These are phyloP conservation scores for Euplexia lucipara DNA, from an alignment of 2,888 invertebrate genomes.

Conservation along the genomic window DNA sequence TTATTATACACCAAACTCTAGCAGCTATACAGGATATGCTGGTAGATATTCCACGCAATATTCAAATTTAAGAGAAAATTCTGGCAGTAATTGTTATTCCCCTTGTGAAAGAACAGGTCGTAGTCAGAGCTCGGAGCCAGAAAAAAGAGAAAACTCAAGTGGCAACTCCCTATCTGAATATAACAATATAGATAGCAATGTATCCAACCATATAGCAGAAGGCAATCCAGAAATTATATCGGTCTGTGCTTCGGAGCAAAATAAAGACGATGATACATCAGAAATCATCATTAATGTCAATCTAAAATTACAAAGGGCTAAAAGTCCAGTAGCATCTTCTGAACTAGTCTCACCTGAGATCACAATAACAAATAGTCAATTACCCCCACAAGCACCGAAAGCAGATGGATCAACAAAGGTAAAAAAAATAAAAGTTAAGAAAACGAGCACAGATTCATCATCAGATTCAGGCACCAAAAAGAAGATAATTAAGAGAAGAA, in stretches of 20 bases:
- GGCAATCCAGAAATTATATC: constrained; percentile 75
- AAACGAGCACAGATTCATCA: constrained; percentile 83
- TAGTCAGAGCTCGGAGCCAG: constrained; percentile 83
- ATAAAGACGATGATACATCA: constrained; percentile 83
- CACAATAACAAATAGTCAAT: constrained; percentile 83
- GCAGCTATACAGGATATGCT: constrained; percentile 85
- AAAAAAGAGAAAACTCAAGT: constrained; percentile 73
- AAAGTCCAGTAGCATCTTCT: constrained; percentile 75
- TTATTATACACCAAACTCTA: constrained; percentile 89
- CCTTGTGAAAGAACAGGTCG: constrained; percentile 80
- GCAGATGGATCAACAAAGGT: constrained; percentile 77
- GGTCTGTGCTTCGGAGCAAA: constrained; percentile 76
- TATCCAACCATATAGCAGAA: constrained; percentile 66
- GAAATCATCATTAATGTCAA: constrained; percentile 87
- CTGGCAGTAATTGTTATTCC: constrained; percentile 69
- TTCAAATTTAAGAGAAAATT: constrained; percentile 80
- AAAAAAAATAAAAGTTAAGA: constrained; percentile 83
- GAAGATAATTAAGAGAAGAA: constrained; percentile 83
- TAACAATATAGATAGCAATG: constrained; percentile 67
- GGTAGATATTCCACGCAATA: constrained; percentile 88
- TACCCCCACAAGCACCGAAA: constrained; percentile 89
- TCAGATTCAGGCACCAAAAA: constrained; percentile 83
- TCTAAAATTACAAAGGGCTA: constrained; percentile 84
- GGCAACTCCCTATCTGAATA: constrained; percentile 68
- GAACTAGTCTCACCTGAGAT: constrained; percentile 85